Evolutionary conservation across 2,797 vertebrate species (phyloP).

Genomic region (Thalassophryne amazonica): DNA sequence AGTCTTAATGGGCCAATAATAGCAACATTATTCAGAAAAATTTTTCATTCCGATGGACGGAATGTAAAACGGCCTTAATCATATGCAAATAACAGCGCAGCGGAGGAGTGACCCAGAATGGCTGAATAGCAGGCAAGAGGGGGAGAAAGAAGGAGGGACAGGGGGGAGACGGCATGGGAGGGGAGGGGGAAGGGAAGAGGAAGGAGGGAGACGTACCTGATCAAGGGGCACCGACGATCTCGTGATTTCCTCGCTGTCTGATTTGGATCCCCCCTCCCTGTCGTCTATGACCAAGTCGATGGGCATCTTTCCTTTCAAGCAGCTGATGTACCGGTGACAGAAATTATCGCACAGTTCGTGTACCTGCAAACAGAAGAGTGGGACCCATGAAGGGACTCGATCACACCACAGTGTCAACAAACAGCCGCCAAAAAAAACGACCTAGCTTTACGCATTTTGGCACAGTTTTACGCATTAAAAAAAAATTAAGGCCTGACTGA

Average conservation of each 20-base stretch:
- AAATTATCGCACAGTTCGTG: slow-evolving; percentile 99
- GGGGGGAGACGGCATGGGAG: too few species aligned
- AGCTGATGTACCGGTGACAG: slow-evolving; percentile 99
- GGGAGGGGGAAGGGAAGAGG: not conserved
- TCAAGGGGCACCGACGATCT: slow-evolving; percentile 95
- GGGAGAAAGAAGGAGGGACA: not conserved
- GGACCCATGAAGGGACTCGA: slow-evolving; percentile 55
- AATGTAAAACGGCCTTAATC: slow-evolving; percentile 95
- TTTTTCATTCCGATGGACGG: slow-evolving; percentile 89
- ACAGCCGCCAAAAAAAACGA: too few species aligned
- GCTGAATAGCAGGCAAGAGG: slow-evolving; percentile 77
- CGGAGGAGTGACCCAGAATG: slow-evolving; percentile 87
- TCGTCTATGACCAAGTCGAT: slow-evolving; percentile 99
- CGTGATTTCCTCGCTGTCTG: slow-evolving; percentile 98
- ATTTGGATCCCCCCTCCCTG: slow-evolving; percentile 97
- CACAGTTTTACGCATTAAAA: too few species aligned
- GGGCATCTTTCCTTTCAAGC: slow-evolving; percentile 99
- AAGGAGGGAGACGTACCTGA: slow-evolving; percentile 84
- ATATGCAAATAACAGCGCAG: slow-evolving; percentile 95
- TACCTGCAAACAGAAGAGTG: slow-evolving; percentile 79
- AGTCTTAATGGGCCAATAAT: slow-evolving; percentile 98
- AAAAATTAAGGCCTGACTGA: too few species aligned
- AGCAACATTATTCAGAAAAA: slow-evolving; percentile 94
- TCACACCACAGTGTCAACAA: slow-evolving; percentile 80
- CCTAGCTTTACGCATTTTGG: slow-evolving; percentile 1